phyloP scores from a whole-genome alignment of 2,797 vertebrate genomes.

The Pseudochromis fuscus region DNA sequence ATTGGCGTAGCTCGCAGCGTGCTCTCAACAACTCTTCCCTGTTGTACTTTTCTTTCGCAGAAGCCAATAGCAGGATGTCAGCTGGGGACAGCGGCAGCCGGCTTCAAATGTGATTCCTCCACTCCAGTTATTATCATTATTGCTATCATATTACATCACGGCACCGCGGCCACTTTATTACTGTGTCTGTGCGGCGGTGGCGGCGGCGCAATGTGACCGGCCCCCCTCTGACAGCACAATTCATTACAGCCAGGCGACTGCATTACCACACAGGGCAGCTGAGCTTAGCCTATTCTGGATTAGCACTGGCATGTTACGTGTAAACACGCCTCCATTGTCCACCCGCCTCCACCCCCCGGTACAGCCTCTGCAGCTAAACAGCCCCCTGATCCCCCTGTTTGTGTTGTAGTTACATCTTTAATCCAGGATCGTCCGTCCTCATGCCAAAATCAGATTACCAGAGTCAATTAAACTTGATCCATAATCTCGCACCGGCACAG shows the following conservation, averaged over 20 bases:
- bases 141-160: conserved; percentile 67
- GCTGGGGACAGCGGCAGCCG: conserved; percentile 38
- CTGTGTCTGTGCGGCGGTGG: conserved; percentile 43
- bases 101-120: conserved; percentile 61
- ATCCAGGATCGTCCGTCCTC: conserved; percentile 67
- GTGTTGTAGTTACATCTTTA: conserved; percentile 78
- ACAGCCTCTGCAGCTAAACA: conserved; percentile 57
- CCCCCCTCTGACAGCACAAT: conserved; percentile 63
- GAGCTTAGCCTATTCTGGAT: conserved; percentile 66
- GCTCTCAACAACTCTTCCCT: conserved; percentile 50
- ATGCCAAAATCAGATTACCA: conserved; percentile 78
- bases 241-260: conserved; percentile 62
- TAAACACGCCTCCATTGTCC: conserved; percentile 70
- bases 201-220: conserved; percentile 37
- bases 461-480: conserved; percentile 78
- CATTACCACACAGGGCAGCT: conserved; percentile 58
- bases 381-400: conserved; percentile 71
- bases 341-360: no score
- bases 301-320: conserved; percentile 65
- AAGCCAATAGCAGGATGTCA: conserved; percentile 49
- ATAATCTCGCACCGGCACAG: conserved; percentile 71
- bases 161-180: conserved; percentile 64
- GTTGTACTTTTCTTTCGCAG: conserved; percentile 33
- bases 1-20: conserved; percentile 47
- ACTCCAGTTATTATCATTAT: conserved; percentile 68